A percentile compares a stretch with the other conserved stretches of the same genome.
Evolutionary conservation across 2,888 invertebrate genomes (phyloP).

Genomic region (Oscheius onirici): DNA sequence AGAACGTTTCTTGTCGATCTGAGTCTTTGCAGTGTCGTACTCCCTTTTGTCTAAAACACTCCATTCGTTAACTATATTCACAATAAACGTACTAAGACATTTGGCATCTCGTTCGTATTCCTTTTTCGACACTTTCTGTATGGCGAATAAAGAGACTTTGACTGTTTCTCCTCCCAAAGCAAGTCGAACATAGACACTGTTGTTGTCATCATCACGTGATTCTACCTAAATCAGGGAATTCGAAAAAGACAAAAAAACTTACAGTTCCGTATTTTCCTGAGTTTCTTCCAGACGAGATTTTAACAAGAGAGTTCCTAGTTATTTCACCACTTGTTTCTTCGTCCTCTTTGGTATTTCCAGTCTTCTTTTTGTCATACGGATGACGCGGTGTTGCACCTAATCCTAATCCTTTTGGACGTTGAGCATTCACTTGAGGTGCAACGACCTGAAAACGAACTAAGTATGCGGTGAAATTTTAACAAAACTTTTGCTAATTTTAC

Average conservation of each 20-base stretch:
- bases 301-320: slow-evolving; percentile 32
- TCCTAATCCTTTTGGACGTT: slow-evolving; percentile 91
- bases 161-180: slow-evolving; percentile 52
- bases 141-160: slow-evolving; percentile 73
- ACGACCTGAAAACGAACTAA: slow-evolving; percentile 70
- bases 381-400: slow-evolving; percentile 83
- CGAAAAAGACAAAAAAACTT: not conserved
- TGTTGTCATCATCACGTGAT: slow-evolving; percentile 85
- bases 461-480: no score
- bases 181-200: slow-evolving; percentile 78
- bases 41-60: slow-evolving; percentile 48
- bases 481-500: no score
- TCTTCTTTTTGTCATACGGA: slow-evolving; percentile 34
- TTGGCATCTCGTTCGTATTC: slow-evolving; percentile 78
- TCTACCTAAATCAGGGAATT: slow-evolving; percentile 76
- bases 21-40: slow-evolving; percentile 51
- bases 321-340: slow-evolving; percentile 10
- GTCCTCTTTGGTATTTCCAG: slow-evolving; percentile 26
- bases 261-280: slow-evolving; percentile 41
- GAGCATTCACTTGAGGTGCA: slow-evolving; percentile 77
- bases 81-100: slow-evolving; percentile 51
- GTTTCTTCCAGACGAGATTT: slow-evolving; percentile 20
- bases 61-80: not conserved
- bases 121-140: slow-evolving; percentile 82
- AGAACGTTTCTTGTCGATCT: slow-evolving; percentile 37